Conservation (phyloP, 2,888 invertebrate genomes). For the Athalia circularis region DNA sequence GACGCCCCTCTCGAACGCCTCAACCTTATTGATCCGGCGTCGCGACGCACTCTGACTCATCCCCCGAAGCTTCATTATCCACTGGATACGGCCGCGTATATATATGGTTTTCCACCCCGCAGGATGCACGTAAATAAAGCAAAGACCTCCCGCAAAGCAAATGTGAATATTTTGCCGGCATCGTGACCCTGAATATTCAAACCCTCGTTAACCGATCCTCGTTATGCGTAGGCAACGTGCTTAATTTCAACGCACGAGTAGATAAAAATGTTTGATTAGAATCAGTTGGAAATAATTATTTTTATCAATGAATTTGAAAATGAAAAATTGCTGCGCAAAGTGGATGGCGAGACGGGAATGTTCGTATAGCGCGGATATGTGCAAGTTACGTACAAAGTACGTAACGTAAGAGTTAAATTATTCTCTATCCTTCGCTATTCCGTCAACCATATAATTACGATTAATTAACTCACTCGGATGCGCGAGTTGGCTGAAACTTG, state of each 20-base stretch:
- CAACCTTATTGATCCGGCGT: slow-evolving; percentile 32
- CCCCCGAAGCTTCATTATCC: neutral
- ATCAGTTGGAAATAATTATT: neutral
- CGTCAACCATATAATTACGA: slow-evolving; percentile 34
- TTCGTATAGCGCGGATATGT: neutral
- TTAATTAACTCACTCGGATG: slow-evolving; percentile 31
- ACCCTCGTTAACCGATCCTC: neutral
- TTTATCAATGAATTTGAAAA: slow-evolving; percentile 18
- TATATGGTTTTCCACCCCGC: neutral
- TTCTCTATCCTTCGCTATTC: neutral
- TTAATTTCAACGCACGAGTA: neutral
- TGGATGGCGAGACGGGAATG: too few species aligned
- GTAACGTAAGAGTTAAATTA: slow-evolving; percentile 10
- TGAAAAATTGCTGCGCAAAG: neutral
- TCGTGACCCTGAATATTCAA: slow-evolving; percentile 24
- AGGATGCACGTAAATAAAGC: neutral
- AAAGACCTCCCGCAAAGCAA: neutral
- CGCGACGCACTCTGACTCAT: slow-evolving; percentile 42
- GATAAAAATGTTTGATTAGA: neutral
- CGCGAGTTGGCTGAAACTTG: neutral
- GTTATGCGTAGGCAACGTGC: neutral
- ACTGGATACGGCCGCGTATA: neutral
- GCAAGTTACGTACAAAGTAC: neutral
- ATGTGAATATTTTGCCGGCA: neutral
- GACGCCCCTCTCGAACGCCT: slow-evolving; percentile 9